Base-by-base conservation (phyloP, 1,140 invertebrate species). In the Drosophila grimshawi region DNA sequence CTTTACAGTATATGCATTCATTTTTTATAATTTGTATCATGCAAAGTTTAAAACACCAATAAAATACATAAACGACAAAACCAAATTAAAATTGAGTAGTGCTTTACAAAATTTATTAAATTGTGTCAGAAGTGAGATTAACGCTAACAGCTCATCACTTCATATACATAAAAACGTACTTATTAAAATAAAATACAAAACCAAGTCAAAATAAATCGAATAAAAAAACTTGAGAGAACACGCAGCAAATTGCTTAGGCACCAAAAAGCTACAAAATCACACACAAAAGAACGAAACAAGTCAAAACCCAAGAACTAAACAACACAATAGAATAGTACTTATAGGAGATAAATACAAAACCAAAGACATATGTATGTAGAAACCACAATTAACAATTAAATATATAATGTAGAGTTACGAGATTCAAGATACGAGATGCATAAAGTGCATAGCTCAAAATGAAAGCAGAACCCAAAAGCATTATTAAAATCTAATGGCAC, bases 171-270 rank as follows among this genome's bases (percentile, higher is more conserved):
- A 53, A 48, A 69, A 81, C 39, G 45, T 65, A 80, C 63, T 71
- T 57, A 62, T 52, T 67, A 60, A 69, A 57, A 49, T 41, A 60
- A 61, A 72, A 49, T 55, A 39, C 46, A 72, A 72, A 64, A 61
- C 10, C 5, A 60, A 39, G 39, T 6, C n/a, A 79, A 76, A 63
- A 56, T 60, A 62, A 69, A 79, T 79, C 62, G 71, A 77, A 19
- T 19, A 65, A 74, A 8, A 7, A 63, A 64, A 64, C 71, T 80
- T 88, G 64, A 83, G 49, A 73, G 60, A 68, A 91, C 77, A 81
- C 83, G 76, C 83, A 86, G 83, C 76, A 88, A 86, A 83, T 80
- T 86, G 83, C 83, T 86, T 86, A 83, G 67, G 83, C 83, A 86
- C 83, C 83, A 88, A 77, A 66, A 88, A 83, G 83, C 77, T 86